These are phyloP conservation scores for Brachyalestes nurse DNA, from an alignment of 2,797 vertebrate genomes.

Conservation along the genomic window DNA sequence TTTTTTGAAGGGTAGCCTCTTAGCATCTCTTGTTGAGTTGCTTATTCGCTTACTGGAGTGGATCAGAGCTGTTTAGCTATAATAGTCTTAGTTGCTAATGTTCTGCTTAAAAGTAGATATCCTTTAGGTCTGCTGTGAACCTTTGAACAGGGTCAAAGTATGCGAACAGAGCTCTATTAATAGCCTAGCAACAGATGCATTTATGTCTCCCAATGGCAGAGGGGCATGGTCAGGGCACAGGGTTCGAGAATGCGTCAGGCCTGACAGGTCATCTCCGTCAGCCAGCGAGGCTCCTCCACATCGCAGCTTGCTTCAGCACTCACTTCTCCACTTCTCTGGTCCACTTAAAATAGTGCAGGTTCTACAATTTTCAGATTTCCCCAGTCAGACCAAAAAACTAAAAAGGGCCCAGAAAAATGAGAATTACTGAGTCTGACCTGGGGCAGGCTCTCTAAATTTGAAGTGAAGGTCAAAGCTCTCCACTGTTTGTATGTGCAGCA, in stretches of 20 bases:
- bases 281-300: conserved; percentile 50
- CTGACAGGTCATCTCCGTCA: conserved; percentile 63
- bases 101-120: conserved; percentile 68
- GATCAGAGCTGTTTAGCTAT: conserved; percentile 35
- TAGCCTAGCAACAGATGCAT: conserved; percentile 77
- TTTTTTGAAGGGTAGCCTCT: not conserved
- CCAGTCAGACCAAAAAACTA: conserved; percentile 1
- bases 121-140: conserved; percentile 62
- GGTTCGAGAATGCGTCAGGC: conserved; percentile 62
- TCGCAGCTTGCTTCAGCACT: conserved; percentile 48
- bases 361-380: not conserved
- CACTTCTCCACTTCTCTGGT: not conserved
- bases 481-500: conserved; percentile 1
- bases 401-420: conserved; percentile 2
- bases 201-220: conserved; percentile 60
- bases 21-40: not conserved
- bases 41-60: not conserved
- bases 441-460: not conserved
- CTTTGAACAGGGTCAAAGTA: conserved; percentile 71
- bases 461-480: conserved; percentile 37
- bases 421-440: not conserved
- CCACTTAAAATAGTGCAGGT: conserved; percentile 3
- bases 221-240: conserved; percentile 58
- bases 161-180: conserved; percentile 77
- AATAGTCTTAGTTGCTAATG: conserved; percentile 58